Base-by-base conservation (phyloP, 2,888 invertebrate genomes). In the Chymomyza procnemis region DNA sequence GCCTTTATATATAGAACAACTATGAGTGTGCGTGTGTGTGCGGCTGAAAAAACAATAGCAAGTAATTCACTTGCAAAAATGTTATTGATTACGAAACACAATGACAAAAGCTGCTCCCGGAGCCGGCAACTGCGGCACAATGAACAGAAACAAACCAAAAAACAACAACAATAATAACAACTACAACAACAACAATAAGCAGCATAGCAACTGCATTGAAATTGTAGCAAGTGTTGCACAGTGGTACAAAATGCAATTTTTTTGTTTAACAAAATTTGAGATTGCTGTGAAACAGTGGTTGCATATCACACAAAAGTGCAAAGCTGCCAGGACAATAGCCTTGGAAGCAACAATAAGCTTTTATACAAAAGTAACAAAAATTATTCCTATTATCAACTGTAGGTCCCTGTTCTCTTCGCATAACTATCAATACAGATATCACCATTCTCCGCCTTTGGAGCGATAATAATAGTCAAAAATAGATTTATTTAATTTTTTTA, bases 31-130 rank as follows among this genome's bases (percentile, higher is more conserved):
- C 26, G 52, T 46, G 41, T 52, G 22, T 48, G 19, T 41, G 55
- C 54, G 47, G 26, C 34, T n/a, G 61, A 19, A 66, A 30, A 76
- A 75, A 86, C 85, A 85, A 85, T 85, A 71, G 80, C 78, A 64
- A 74, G 75, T 85, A 81, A 79, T 83, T 80, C 76, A 87, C 80
- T 84, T 82, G 87, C 78, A 78, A 78, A 86, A 86, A 86, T 82
- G 82, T 85, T 85, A 85, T 85, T 86, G 84, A 85, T 85, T 86
- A 71, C 85, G 67, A 79, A 74, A 78, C 71, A 76, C 71, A 72
- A 66, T 71, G 78, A 69, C 71, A 82, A 84, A 69, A 78, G 73
- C 79, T 76, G 50, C 14, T 18, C 14, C 16, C 16, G 50, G 8
- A n/a, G 18, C 18, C 50, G 19, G 50, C 50, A 50, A 47, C 47